A percentile compares a stretch with the other conserved stretches of the same genome.
phyloP scores from a whole-genome alignment of 2,888 invertebrate genomes.

The Smittia aterrima region DNA sequence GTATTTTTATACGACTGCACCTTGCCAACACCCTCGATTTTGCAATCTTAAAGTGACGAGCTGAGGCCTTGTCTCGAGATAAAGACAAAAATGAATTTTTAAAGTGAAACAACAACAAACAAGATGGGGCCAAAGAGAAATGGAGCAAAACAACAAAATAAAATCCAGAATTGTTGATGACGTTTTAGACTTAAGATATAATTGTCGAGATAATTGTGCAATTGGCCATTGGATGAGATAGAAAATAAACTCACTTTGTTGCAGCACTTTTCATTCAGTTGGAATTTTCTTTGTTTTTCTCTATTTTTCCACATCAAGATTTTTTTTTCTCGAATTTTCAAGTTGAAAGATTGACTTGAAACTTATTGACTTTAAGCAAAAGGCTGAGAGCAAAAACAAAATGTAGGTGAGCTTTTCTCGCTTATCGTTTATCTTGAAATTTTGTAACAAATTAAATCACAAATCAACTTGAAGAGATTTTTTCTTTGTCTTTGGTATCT shows the following conservation, averaged over 20 bases:
- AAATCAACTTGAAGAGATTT: too few species aligned
- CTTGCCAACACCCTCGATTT: not conserved
- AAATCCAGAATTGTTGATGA: not conserved
- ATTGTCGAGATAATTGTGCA: not conserved
- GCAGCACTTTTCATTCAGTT: not conserved
- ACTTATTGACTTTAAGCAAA: too few species aligned
- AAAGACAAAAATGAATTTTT: not conserved
- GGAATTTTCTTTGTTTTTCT: constrained; percentile 38
- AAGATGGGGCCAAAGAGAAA: not conserved
- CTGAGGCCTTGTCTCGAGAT: not conserved
- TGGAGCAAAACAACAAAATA: not conserved
- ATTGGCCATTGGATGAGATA: not conserved
- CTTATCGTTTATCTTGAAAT: too few species aligned
- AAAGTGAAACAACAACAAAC: constrained; percentile 3
- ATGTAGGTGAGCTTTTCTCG: too few species aligned
- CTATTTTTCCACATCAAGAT: not conserved
- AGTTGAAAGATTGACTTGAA: too few species aligned
- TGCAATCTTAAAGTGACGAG: not conserved
- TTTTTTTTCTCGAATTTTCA: not conserved
- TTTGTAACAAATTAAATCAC: not conserved
- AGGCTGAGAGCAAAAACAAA: too few species aligned
- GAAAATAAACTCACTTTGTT: constrained; percentile 30
- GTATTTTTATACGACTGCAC: not conserved
- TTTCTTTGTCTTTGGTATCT: too few species aligned
- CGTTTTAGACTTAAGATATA: not conserved